Base-by-base conservation (phyloP, 2,888 invertebrate genomes). In the Oscheius sp. region DNA sequence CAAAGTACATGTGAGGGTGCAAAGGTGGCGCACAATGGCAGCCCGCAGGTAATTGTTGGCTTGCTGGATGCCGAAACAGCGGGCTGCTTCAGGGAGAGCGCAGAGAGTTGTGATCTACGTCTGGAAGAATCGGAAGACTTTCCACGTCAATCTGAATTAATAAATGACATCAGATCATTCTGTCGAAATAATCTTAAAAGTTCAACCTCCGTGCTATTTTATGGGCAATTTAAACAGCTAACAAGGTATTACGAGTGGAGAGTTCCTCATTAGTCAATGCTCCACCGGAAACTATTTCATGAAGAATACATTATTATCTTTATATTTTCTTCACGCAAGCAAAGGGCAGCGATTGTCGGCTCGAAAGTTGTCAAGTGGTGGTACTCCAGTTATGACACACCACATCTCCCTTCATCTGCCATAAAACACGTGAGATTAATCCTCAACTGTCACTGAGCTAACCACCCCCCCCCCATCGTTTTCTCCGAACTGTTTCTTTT, bases 21-120 rank as follows among this genome's bases (percentile, higher is more conserved):
- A 59, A 59, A 59, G 59, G 59, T 59, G 59, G 59, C 59, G 44
- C 59, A 59, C 59, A 59, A 59, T 59, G 59, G 59, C 59, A 59
- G 59, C 59, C 59, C 59, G 59, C 59, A 59, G 59, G 59, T 59
- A 59, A 59, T 59, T 59, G 59, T 59, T 44, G 59, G 59, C 59
- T 59, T 44, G 59, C 41, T 44, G 41, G 59, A 44, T 44, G 59
- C 59, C 59, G 59, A 59, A 59, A 59, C 59, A 59, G 44, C 41
- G 44, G 44, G 26, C 59, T 59, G 59, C 59, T 44, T 30, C 59
- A 22, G 44, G 59, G 44, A 59, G 59, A 59, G n/a, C 59, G 59
- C 59, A 59, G 59, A 59, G 44, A 44, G 59, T 20, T 44, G 59
- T 59, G 59, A 59, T 59, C 59, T 59, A 59, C 44, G 26, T 24